A percentile compares a stretch with the other conserved stretches of the same genome.
Conservation (phyloP, 2,113 vertebrate species). For the Butastur rufipennis region DNA sequence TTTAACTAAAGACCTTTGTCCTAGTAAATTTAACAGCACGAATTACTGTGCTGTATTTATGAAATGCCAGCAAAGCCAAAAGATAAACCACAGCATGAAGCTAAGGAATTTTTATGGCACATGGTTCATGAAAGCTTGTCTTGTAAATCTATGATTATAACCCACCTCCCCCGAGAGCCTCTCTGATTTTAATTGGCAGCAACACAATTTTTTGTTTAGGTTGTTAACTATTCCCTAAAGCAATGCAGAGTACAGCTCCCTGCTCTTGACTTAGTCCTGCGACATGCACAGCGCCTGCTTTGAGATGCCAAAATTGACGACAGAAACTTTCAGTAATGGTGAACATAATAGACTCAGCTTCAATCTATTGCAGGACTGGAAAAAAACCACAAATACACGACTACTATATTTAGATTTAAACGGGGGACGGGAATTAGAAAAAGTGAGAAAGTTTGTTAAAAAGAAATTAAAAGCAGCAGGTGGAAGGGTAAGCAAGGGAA, state of each 20-base stretch:
- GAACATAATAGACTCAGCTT: background rate
- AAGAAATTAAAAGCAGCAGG: background rate
- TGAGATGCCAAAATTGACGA: background rate
- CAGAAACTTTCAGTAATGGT: background rate
- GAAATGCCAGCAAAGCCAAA: background rate
- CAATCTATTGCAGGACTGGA: background rate
- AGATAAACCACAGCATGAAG: background rate
- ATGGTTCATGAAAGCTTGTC: background rate
- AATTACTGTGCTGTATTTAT: background rate
- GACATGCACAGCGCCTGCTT: rapidly evolving
- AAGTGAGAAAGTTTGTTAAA: background rate
- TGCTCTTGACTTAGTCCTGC: background rate
- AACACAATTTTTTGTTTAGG: background rate
- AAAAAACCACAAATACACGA: background rate
- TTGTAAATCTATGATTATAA: slow-evolving; percentile 6
- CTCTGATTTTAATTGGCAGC: slow-evolving; percentile 12
- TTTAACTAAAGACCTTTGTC: background rate
- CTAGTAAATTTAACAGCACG: background rate
- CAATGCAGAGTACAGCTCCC: background rate
- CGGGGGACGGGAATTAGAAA: background rate
- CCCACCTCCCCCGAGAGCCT: background rate
- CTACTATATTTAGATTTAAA: background rate
- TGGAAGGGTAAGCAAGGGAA: background rate
- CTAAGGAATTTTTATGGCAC: slow-evolving; percentile 3
- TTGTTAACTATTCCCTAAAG: background rate